Base-by-base conservation (phyloP, 2,797 vertebrate genomes). In the Pterois miles region DNA sequence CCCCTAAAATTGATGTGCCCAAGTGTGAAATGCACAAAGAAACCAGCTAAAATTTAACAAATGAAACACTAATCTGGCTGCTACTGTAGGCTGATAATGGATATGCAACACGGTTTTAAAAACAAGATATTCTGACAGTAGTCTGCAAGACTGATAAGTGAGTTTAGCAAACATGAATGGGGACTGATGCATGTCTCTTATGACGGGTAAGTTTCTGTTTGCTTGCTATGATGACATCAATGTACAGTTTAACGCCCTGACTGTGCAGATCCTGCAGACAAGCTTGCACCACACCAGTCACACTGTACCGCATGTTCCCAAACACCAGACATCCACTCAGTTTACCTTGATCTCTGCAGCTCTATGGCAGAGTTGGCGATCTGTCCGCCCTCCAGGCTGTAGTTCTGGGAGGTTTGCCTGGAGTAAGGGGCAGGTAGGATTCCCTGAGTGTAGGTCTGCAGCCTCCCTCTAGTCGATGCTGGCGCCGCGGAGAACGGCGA, bases 391-490 rank as follows among this genome's bases (percentile, higher is more conserved):
- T 98, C 98, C 85, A 96, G 89, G 87, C 94, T 92, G 92, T 96
- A 96, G 93, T 88, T 95, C 82, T 96, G 96, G 84, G 94, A 84
- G 86, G 92, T 90, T 82, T 95, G 96, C 79, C 96, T 96, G 92
- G 95, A 92, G 94, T 95, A 96, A 78, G 95, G 75, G 65, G 94
- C 93, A 69, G 97, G 96, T 86, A 96, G 89, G 91, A 96, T 95
- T 93, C 97, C 97, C 93, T 97, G 97, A 95, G 98, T 98, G 94
- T 97, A 97, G 22, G 98, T 98, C 95, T 98, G 97, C 92, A 99
- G 96, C 90, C 98, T 97, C 65, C 96, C 95, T 65, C 97, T 94
- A 56, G 95, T 93, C 80, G 92, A 95, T 80, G 86, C 80, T 29
- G 94, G 91, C 22, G 94, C 93, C 62, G 91, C 93, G 60, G 95